Evolutionary conservation across 2,888 invertebrate species (phyloP).

Genomic region (Sesamia inferens): DNA sequence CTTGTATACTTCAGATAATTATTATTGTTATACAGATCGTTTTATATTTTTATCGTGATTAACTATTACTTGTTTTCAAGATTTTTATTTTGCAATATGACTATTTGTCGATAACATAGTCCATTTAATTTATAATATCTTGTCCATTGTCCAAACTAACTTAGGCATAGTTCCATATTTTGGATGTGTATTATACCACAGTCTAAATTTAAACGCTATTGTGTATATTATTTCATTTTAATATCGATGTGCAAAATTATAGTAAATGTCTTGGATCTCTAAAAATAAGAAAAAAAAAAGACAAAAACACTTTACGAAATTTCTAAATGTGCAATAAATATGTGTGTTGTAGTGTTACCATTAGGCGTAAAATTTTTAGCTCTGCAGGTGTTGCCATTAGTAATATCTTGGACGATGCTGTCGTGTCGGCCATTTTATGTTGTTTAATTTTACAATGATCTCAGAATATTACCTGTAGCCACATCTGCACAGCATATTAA

Average conservation of each 20-base stretch:
- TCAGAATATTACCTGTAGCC: constrained; percentile 81
- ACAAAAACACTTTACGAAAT: constrained; percentile 90
- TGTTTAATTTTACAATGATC: constrained; percentile 83
- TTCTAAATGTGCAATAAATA: constrained; percentile 91
- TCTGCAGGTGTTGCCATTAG: constrained; percentile 77
- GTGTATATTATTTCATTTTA: constrained; percentile 89
- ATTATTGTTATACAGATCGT: constrained; percentile 87
- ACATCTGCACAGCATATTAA: constrained; percentile 82
- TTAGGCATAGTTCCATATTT: constrained; percentile 89
- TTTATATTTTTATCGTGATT: constrained; percentile 87
- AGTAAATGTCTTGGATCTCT: constrained; percentile 90
- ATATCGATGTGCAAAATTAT: constrained; percentile 90
- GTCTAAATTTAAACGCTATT: constrained; percentile 88
- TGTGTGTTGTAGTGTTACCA: constrained; percentile 90
- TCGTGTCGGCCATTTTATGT: constrained; percentile 73
- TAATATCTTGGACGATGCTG: constrained; percentile 66
- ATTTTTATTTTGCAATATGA: constrained; percentile 77
- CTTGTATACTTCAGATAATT: constrained; percentile 88
- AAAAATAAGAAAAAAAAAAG: constrained; percentile 89
- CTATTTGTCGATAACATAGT: constrained; percentile 79
- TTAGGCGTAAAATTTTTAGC: constrained; percentile 88
- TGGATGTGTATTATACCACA: constrained; percentile 89
- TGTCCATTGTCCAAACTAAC: constrained; percentile 89
- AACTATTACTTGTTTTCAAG: constrained; percentile 81
- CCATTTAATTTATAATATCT: constrained; percentile 84